Conservation (phyloP, 1,140 invertebrate genomes). For the Leptinotarsa lineolata region DNA sequence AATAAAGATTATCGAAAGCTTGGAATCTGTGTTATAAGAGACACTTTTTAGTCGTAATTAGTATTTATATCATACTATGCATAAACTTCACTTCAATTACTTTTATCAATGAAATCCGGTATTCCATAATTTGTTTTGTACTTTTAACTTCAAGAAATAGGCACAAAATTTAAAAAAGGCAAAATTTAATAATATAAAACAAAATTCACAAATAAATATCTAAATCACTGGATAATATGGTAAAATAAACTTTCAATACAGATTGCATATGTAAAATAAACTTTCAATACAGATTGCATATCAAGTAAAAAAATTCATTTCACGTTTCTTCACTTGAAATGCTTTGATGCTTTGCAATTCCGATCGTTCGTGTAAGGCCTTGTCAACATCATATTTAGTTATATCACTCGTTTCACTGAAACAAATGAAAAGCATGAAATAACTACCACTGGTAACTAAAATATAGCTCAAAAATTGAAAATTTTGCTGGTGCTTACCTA, state of each 20-base stretch:
- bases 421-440: background rate
- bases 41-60: no score
- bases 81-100: no score
- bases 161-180: background rate
- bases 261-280: conserved; percentile 17
- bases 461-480: background rate
- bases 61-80: no score
- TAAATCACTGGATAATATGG: background rate
- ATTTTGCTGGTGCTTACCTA: background rate
- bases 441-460: no score
- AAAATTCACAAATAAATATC: conserved; percentile 22
- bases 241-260: background rate
- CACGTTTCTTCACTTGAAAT: conserved; percentile 32
- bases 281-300: conserved; percentile 12
- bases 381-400: conserved; percentile 30
- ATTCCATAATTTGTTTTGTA: no score
- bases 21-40: no score
- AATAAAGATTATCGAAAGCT: no score
- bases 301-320: conserved; percentile 40
- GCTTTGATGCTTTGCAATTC: conserved; percentile 35
- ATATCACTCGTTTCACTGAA: conserved; percentile 35
- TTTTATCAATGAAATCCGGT: no score
- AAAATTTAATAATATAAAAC: conserved; percentile 13
- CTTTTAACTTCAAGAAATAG: background rate
- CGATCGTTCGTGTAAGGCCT: conserved; percentile 34